Conservation (phyloP, 1,140 invertebrate species). For the Venturia canescens region DNA sequence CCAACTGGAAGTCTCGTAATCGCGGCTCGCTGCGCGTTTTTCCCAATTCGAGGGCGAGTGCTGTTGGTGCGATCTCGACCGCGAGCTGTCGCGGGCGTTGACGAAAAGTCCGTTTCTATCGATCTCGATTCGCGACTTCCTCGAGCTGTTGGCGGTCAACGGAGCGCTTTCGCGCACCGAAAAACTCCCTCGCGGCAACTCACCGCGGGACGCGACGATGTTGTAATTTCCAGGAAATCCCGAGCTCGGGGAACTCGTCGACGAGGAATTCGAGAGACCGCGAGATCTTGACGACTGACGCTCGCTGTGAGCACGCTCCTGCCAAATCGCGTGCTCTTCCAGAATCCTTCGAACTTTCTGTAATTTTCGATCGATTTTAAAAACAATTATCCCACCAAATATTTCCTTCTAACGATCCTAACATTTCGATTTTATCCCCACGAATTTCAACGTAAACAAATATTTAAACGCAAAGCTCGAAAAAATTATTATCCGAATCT, state of each 20-base stretch:
- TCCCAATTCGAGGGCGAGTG: slow-evolving; percentile 33
- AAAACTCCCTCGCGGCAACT: slow-evolving; percentile 68
- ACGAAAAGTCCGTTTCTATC: slow-evolving; percentile 36
- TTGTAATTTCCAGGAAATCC: slow-evolving; percentile 62
- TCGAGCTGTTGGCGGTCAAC: slow-evolving; percentile 34
- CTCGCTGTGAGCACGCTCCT: slow-evolving; percentile 17
- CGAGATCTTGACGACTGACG: slow-evolving; percentile 7
- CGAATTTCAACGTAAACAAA: too few species aligned
- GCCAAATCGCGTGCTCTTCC: slow-evolving; percentile 59
- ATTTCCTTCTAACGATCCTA: too few species aligned
- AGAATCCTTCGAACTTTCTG: slow-evolving; percentile 62
- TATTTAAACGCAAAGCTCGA: too few species aligned
- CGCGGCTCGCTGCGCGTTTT: slow-evolving; percentile 23
- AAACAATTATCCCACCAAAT: not conserved
- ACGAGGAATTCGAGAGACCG: slow-evolving; percentile 19
- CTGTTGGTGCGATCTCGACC: slow-evolving; percentile 6
- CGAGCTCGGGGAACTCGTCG: slow-evolving; percentile 39
- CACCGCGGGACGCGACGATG: slow-evolving; percentile 68
- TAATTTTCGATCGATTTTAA: slow-evolving; percentile 17
- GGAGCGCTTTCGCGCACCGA: slow-evolving; percentile 56
- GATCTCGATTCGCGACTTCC: slow-evolving; percentile 54
- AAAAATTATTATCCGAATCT: too few species aligned
- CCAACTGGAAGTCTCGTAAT: slow-evolving; percentile 23
- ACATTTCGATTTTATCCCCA: too few species aligned
- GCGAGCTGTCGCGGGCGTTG: slow-evolving; percentile 32